These are phyloP conservation scores for Tillus elongatus DNA, from an alignment of 2,888 invertebrate species.

Conservation along the genomic window DNA sequence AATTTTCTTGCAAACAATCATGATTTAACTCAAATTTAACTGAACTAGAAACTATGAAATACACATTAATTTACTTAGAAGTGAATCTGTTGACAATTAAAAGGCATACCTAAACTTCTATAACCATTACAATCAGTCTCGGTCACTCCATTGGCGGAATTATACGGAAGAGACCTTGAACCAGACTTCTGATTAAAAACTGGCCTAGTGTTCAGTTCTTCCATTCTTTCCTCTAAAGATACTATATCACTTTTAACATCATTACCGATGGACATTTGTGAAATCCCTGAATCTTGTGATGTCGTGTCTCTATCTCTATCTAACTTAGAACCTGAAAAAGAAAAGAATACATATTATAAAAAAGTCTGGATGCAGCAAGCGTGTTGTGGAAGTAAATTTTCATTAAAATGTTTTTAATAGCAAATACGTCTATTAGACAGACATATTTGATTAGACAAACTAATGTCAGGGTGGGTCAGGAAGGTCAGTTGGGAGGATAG, in stretches of 20 bases:
- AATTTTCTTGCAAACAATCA: no score
- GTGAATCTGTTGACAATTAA: neutral
- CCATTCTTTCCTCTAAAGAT: slow-evolving; percentile 49
- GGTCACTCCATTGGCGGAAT: slow-evolving; percentile 32
- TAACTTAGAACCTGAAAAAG: slow-evolving; percentile 39
- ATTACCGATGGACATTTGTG: slow-evolving; percentile 62
- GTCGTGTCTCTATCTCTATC: slow-evolving; percentile 57
- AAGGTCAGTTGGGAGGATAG: no score
- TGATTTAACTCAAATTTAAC: no score
- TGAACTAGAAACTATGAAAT: no score
- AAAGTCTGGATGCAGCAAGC: no score
- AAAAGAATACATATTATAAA: no score
- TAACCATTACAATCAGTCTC: slow-evolving; percentile 35
- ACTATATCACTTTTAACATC: slow-evolving; percentile 43
- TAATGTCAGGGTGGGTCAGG: no score
- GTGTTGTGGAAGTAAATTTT: no score
- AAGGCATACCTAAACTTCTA: slow-evolving; percentile 33
- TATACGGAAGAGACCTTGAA: slow-evolving; percentile 32
- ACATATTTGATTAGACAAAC: no score
- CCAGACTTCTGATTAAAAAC: slow-evolving; percentile 29
- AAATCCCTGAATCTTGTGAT: slow-evolving; percentile 83
- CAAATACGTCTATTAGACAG: no score
- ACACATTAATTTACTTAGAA: no score
- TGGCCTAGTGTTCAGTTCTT: slow-evolving; percentile 41
- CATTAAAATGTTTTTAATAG: no score